Evolutionary conservation across 2,797 vertebrate genomes (phyloP).

Genomic region (Centroberyx gerrardi): DNA sequence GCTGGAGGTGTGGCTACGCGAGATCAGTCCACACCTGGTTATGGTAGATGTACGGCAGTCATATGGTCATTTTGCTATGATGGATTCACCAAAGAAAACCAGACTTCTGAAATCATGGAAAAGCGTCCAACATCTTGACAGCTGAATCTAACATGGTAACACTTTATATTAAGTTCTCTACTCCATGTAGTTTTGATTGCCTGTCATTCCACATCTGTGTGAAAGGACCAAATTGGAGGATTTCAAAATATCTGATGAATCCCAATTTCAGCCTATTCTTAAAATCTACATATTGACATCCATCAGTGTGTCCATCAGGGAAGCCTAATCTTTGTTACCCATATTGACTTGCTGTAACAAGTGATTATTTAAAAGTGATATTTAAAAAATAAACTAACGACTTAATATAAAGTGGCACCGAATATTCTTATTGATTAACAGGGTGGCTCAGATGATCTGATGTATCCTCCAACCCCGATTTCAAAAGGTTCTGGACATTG

Average conservation of each 20-base stretch:
- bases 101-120: neutral
- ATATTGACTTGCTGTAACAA: slow-evolving; percentile 15
- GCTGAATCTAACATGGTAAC: slow-evolving; percentile 41
- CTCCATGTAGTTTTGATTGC: slow-evolving; percentile 27
- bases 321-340: slow-evolving; percentile 9
- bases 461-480: neutral
- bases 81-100: slow-evolving; percentile 2
- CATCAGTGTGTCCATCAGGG: slow-evolving; percentile 4
- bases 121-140: slow-evolving; percentile 5
- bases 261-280: neutral
- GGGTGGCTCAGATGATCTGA: neutral
- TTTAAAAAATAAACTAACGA: slow-evolving; percentile 29
- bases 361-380: too few relatives aligned
- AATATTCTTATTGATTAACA: slow-evolving; percentile 17
- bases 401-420: slow-evolving; percentile 63
- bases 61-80: neutral
- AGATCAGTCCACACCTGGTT: neutral
- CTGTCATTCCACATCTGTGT: slow-evolving; percentile 6
- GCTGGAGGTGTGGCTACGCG: too few relatives aligned
- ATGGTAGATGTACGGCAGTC: neutral
- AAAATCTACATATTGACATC: neutral
- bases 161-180: slow-evolving; percentile 35
- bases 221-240: slow-evolving; percentile 15
- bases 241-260: neutral
- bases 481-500: neutral